phyloP scores from a whole-genome alignment of 1,140 invertebrate genomes.

The Drosophila bocqueti region DNA sequence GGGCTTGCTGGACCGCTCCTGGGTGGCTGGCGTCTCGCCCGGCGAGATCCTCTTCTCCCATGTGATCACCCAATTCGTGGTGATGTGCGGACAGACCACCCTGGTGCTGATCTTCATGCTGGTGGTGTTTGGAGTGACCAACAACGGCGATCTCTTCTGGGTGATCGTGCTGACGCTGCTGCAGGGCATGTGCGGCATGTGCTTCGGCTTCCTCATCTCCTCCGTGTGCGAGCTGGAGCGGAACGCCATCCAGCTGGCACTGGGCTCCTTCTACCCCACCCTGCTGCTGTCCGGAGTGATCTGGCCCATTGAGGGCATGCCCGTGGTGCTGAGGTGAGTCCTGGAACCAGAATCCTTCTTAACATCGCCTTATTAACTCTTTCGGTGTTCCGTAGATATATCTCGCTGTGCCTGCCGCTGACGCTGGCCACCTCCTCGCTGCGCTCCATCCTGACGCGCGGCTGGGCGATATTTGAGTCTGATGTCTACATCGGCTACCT shows the following conservation, averaged over 20 bases:
- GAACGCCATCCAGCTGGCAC: slow-evolving; percentile 96
- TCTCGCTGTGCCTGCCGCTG: slow-evolving; percentile 94
- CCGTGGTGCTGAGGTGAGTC: slow-evolving; percentile 88
- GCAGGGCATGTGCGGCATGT: slow-evolving; percentile 97
- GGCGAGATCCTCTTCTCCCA: slow-evolving; percentile 96
- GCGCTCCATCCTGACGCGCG: slow-evolving; percentile 94
- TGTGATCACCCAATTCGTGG: slow-evolving; percentile 96
- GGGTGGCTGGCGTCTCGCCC: slow-evolving; percentile 94
- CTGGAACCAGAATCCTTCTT: no score
- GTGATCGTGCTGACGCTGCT: slow-evolving; percentile 94
- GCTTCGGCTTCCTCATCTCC: slow-evolving; percentile 97
- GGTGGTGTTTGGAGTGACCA: slow-evolving; percentile 94
- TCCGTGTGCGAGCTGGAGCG: slow-evolving; percentile 96
- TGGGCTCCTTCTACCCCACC: slow-evolving; percentile 98
- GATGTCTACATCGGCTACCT: slow-evolving; percentile 96
- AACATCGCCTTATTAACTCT: not conserved
- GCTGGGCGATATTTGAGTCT: slow-evolving; percentile 93
- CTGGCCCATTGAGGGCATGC: slow-evolving; percentile 96
- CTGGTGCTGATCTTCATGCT: slow-evolving; percentile 96
- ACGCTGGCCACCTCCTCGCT: slow-evolving; percentile 96
- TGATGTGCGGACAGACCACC: slow-evolving; percentile 95
- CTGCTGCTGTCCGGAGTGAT: slow-evolving; percentile 96
- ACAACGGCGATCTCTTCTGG: slow-evolving; percentile 92
- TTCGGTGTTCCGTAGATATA: slow-evolving; percentile 85
- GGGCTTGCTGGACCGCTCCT: slow-evolving; percentile 94